Base-by-base conservation (phyloP, 1,140 invertebrate genomes). In the Lasioglossum baleicum region DNA sequence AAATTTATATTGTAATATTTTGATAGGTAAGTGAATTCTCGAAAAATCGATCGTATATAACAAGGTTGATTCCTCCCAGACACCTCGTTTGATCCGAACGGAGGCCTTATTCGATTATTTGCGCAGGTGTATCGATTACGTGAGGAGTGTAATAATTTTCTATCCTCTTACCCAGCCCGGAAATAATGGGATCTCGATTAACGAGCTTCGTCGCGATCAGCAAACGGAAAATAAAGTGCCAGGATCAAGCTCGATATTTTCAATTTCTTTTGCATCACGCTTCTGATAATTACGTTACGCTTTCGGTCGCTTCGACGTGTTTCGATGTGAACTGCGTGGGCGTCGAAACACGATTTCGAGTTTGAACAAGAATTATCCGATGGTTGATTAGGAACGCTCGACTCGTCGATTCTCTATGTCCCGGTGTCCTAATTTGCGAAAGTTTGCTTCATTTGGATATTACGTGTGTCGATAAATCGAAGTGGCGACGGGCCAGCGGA, bases 371-470 rank as follows among this genome's bases (percentile, higher is more conserved):
- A 58, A 58, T 58, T 58, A 58, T 58, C 56, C 20, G 56, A 2
- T 8, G 20, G 20, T 0, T 20, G 56, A 58, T 58, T 58, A 58
- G 56, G 56, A 7, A n/a, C 56, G 56, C 5, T 0, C 7, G 51
- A 0, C 48, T 1, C 1, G 53, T 20, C 53, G 53, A 56, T 58
- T 58, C 56, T n/a, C 56, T 2, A 5, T 6, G 17, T 35, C 35
- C 51, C 56, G n/a, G 56, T 58, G 56, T 58, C 56, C 56, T 58
- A 58, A 58, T 58, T 58, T n/a, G 56, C 56, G 56, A n/a, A 8
- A n/a, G 56, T 58, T 58, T 58, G 20, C 56, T n/a, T 58, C 56
- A 8, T 58, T n/a, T 58, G 11, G 26, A 35, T 17, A 35, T 15
- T 35, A 64, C 13, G 26, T 20, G 13, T 15, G 31, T 20, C 61